These are phyloP conservation scores for Zootermopsis nevadensis DNA, from an alignment of 2,888 invertebrate genomes.

Conservation along the genomic window DNA sequence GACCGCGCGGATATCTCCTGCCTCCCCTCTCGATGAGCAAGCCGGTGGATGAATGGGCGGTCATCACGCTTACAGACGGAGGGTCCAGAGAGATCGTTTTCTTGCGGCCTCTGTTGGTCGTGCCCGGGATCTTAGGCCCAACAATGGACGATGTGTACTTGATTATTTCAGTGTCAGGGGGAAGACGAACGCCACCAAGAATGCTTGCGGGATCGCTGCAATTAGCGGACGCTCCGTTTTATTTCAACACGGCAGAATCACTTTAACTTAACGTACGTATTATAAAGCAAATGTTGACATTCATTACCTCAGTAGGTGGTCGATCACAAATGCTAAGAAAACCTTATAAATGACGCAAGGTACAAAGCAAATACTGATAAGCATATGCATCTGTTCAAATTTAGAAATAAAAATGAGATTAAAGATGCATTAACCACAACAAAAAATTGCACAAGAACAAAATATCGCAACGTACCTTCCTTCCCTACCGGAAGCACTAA, in stretches of 20 bases:
- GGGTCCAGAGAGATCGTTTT: slow-evolving; percentile 90
- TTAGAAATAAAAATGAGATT: no score
- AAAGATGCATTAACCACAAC: no score
- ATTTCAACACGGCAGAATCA: neutral
- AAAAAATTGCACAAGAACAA: neutral
- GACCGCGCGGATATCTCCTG: slow-evolving; percentile 58
- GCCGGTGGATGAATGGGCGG: slow-evolving; percentile 63
- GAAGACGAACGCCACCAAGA: slow-evolving; percentile 83
- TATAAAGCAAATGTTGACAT: no score
- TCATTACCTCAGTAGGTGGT: no score
- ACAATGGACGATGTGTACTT: slow-evolving; percentile 90
- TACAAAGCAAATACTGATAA: no score
- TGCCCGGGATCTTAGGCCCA: slow-evolving; percentile 86
- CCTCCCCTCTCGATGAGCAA: slow-evolving; percentile 66
- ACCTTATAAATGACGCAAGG: neutral
- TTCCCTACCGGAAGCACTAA: slow-evolving; percentile 72
- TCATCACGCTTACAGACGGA: slow-evolving; percentile 71
- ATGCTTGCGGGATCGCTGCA: slow-evolving; percentile 68
- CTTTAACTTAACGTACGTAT: no score
- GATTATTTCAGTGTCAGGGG: slow-evolving; percentile 90
- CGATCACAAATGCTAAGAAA: no score
- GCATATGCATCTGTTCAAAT: no score
- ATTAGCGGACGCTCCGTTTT: neutral
- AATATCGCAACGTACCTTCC: slow-evolving; percentile 66
- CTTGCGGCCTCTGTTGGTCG: slow-evolving; percentile 86